Base-by-base conservation (phyloP, 2,888 invertebrate genomes). In the Cephonodes hylas region DNA sequence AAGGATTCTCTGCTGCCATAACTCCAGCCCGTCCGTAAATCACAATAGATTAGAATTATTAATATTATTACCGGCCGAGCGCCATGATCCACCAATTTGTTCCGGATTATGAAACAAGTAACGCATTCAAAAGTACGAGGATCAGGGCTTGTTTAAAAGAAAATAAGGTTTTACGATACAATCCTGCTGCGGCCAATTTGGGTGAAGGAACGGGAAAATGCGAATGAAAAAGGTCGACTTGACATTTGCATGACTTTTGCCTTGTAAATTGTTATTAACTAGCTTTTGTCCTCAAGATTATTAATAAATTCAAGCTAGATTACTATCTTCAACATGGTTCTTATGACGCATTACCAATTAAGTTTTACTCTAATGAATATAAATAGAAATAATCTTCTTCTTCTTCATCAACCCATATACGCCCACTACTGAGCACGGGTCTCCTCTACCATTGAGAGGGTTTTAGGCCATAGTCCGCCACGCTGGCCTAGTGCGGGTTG, bases 31-130 rank as follows among this genome's bases (percentile, higher is more conserved):
- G 65, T 65, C 71, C 67, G 72, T 71, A 67, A 72, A 76, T 74
- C 75, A 75, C 70, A 70, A 73, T 69, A 75, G 72, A 75, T 73
- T 74, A 75, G 63, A 73, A 76, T 70, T 69, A 75, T 71, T 75
- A 72, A 72, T 72, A 69, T 64, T 65, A 68, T 65, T 65, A 66
- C 64, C 48, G 59, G 38, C 58, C 31, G 61, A 34, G 57, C 65
- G 64, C 58, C 60, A 57, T 64, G 59, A 62, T 59, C 63, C 65
- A 62, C 66, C 69, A 68, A 73, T 76, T 73, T 69, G 65, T 60
- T 67, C 61, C 62, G 67, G 66, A 71, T 70, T 70, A 62, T 62
- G 53, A 65, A 68, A 65, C 68, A 66, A 64, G 60, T 60, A 59
- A 22, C 20, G 15, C 22, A 27, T 61, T 48, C 53, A 34, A 57